phyloP scores from a whole-genome alignment of 2,797 vertebrate species.

The Kryptopterus vitreolus region DNA sequence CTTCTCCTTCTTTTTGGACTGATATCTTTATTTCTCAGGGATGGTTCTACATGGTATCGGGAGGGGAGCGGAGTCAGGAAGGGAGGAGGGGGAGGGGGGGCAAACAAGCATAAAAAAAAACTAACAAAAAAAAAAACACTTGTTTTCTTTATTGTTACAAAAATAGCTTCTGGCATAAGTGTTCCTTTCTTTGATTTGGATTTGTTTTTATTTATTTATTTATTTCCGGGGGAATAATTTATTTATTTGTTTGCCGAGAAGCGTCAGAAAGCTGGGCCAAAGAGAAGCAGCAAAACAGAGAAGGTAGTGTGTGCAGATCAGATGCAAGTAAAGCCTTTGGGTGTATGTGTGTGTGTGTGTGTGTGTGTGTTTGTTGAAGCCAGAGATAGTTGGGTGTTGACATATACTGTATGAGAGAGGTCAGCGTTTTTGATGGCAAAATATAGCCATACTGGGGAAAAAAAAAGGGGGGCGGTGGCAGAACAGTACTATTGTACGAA shows the following conservation, averaged over 20 bases:
- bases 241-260: conserved; percentile 55
- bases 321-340: conserved; percentile 56
- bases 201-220: conserved; percentile 37
- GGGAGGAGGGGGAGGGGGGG: background rate
- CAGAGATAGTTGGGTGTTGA: conserved; percentile 6
- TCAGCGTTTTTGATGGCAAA: conserved; percentile 7
- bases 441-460: background rate
- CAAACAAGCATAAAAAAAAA: no score
- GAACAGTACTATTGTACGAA: background rate
- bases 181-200: conserved; percentile 37
- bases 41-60: conserved; percentile 45
- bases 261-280: conserved; percentile 52
- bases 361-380: conserved; percentile 15
- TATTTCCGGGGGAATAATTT: background rate
- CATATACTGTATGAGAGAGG: conserved; percentile 17
- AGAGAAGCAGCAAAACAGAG: conserved; percentile 55
- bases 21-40: conserved; percentile 57
- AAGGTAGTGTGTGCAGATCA: conserved; percentile 55
- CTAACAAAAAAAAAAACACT: conserved; percentile 16
- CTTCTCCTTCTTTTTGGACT: conserved; percentile 44
- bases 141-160: conserved; percentile 50
- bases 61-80: no score
- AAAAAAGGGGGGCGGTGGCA: background rate
- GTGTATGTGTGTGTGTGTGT: conserved; percentile 60
- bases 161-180: conserved; percentile 60